Base-by-base conservation (phyloP, 1,140 invertebrate genomes). In the Drosophila mayri region DNA sequence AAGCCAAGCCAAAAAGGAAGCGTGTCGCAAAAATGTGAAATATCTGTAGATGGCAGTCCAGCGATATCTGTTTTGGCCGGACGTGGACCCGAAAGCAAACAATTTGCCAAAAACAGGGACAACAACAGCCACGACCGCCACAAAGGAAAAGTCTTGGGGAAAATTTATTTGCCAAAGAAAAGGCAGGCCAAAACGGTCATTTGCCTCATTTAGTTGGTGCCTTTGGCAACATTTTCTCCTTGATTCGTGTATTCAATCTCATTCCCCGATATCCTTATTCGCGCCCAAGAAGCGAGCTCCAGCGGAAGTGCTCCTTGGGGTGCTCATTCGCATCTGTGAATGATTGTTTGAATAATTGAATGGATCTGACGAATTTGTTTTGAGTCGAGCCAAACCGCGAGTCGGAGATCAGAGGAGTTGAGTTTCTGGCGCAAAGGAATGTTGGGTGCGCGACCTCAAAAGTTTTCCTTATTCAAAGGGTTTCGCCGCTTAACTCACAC, bases 311-410 rank as follows among this genome's bases (percentile, higher is more conserved):
- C 61, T 46, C 46, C 30, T 40, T 30, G 41, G 58, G 43, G 46
- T 32, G 30, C 30, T 62, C 16, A 40, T 7, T 65, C 41, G 60
- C 40, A 44, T 58, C 54, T 60, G 66, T 67, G 68, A 60, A 72
- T 76, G 66, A 64, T 77, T 68, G 52, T 44, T 32, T 81, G 32
- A 70, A 82, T 76, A 87, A 79, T 87, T 76, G 47, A 79, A 76
- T 58, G 50, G 59, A 68, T 82, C 74, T 82, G 52, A 65, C 47
- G 50, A 71, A 71, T 66, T 67, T 67, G 40, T 52, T 52, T 54
- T 35, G 32, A 64, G 52, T 35, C 20, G 37, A 35, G 44, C 20
- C 7, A 30, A 30, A 20, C 16, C 16, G 44, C 20, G 40, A 22
- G 32, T 38, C 32, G n/a, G 38, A 38, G 28, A 44, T 41, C 22